Base-by-base conservation (phyloP, 2,797 vertebrate species). In the Macropodus opercularis region DNA sequence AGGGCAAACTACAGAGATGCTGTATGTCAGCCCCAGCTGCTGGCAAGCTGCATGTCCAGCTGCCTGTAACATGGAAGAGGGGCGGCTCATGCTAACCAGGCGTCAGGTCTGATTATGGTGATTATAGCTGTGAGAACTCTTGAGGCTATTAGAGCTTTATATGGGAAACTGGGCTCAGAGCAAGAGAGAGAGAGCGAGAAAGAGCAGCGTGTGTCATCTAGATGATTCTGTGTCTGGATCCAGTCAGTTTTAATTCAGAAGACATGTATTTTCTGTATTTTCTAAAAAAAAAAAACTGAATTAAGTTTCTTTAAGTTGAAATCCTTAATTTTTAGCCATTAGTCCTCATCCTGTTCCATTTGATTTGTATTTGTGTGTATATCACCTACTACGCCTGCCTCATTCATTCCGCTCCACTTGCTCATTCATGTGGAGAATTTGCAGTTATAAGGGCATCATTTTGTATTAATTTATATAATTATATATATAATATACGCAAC, bases 31-130 rank as follows among this genome's bases (percentile, higher is more conserved):
- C 67, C 78, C 80, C 71, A 65, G 75, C 72, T 80, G 68, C 56
- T 77, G 75, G 72, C 73, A 69, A 66, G 59, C 63, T 72, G 57
- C 69, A 49, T 87, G 75, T 91, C 91, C 92, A 92, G 91, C 91
- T 93, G 92, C 87, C 85, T 85, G 73, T 87, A 81, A 84, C 64
- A 52, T 65, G 73, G 85, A 77, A 88, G 92, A 29, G 51, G 83
- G 85, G 91, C 91, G 87, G 80, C 87, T 91, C 89, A 90, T 91
- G 91, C 90, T 93, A 94, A 94, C 90, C 87, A 92, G 85, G 84
- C 90, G 87, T 90, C 90, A 93, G 79, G 85, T 92, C 87, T 94
- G 92, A 95, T 96, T 94, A 94, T 90, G 90, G 91, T 94, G 88
- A 94, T 95, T 91, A 92, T 85, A 77, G 77, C 69, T 87, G 82